phyloP scores from a whole-genome alignment of 2,797 vertebrate species.

The Intellagama lesueurii region DNA sequence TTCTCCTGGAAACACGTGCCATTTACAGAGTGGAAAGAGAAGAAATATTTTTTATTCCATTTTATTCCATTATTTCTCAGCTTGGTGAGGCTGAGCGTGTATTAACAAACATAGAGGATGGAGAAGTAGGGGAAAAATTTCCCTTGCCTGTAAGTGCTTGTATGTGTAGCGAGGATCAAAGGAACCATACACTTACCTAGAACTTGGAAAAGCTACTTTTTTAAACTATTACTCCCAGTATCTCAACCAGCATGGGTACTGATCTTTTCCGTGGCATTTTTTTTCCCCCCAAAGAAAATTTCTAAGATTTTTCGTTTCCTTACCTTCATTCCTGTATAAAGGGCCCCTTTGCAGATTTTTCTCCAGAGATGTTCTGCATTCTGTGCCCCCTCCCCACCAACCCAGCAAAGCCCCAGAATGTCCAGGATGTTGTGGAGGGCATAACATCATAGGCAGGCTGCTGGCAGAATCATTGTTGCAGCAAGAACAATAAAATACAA shows the following conservation, averaged over 20 bases:
- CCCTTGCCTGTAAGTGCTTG: not conserved
- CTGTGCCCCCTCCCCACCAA: too few species aligned
- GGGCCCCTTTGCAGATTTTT: not conserved
- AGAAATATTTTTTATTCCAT: not conserved
- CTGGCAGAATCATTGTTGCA: not conserved
- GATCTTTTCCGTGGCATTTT: too few species aligned
- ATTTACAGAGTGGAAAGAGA: not conserved
- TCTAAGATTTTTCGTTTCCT: not conserved
- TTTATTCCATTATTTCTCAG: not conserved
- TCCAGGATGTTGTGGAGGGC: too few species aligned
- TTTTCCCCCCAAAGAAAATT: not conserved
- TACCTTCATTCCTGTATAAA: not conserved
- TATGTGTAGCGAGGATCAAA: not conserved
- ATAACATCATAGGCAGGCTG: too few species aligned
- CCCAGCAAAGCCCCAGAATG: too few species aligned
- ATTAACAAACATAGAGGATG: not conserved
- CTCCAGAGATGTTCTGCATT: not conserved
- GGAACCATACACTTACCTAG: too few species aligned
- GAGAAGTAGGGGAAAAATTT: not conserved
- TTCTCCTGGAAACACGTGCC: not conserved
- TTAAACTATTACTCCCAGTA: too few species aligned
- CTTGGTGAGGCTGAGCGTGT: rapidly evolving
- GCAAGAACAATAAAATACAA: too few species aligned
- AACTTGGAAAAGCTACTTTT: too few species aligned
- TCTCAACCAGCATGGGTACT: too few species aligned